Percentiles rank a stretch among this genome's conserved stretches.
These are phyloP conservation scores for Drosophila austrosaltans DNA, from an alignment of 2,888 invertebrate genomes.

Conservation along the genomic window DNA sequence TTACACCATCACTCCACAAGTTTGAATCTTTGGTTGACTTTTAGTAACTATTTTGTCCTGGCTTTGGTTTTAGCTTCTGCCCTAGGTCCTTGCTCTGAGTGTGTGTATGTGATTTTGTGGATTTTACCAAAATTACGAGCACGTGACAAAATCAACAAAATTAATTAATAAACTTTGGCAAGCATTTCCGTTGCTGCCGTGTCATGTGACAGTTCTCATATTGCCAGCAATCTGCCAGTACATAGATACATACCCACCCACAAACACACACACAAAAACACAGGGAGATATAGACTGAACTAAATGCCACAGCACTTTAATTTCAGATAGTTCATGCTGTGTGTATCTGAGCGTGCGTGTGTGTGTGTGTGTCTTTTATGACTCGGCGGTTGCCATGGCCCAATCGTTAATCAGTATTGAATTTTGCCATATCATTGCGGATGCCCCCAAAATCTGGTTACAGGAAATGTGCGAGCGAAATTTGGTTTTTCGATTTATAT, in stretches of 20 bases:
- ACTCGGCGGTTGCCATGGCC: slow-evolving; percentile 10
- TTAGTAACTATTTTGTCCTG: slow-evolving; percentile 61
- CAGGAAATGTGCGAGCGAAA: neutral
- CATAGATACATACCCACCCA: neutral
- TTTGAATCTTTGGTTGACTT: slow-evolving; percentile 53
- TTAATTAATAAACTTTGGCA: slow-evolving; percentile 77
- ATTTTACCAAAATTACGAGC: slow-evolving; percentile 69
- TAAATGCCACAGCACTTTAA: slow-evolving; percentile 24
- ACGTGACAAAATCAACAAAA: slow-evolving; percentile 79
- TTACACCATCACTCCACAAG: slow-evolving; percentile 1
- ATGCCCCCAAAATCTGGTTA: slow-evolving; percentile 14
- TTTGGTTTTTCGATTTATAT: slow-evolving; percentile 4
- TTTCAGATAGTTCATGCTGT: slow-evolving; percentile 14
- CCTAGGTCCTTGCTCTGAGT: slow-evolving; percentile 11
- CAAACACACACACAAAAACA: neutral
- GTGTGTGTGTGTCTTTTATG: slow-evolving; percentile 5
- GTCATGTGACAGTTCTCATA: slow-evolving; percentile 72
- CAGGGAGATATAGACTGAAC: neutral
- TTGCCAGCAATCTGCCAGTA: slow-evolving; percentile 41
- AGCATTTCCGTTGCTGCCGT: slow-evolving; percentile 68
- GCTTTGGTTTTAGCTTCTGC: slow-evolving; percentile 49
- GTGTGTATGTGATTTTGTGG: slow-evolving; percentile 64
- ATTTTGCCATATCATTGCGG: slow-evolving; percentile 41
- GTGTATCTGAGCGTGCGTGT: slow-evolving; percentile 4
- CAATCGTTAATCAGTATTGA: slow-evolving; percentile 58